A percentile compares a stretch with the other conserved stretches of the same genome.
These are phyloP conservation scores for Brachyhypopomus occidentalis DNA, from an alignment of 2,113 vertebrate species.

Conservation along the genomic window DNA sequence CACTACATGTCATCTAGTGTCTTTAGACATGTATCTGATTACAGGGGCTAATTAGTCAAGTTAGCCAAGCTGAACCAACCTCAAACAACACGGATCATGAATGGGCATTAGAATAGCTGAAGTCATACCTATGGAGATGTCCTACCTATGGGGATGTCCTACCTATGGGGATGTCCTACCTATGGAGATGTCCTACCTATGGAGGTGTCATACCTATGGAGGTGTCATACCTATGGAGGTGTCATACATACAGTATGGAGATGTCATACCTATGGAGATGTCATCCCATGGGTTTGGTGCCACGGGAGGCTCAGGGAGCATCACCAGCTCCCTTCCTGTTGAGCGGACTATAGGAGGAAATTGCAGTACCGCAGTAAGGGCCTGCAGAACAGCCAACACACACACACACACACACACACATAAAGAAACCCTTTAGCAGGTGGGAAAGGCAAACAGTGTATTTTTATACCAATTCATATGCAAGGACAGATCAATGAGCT, in stretches of 20 bases:
- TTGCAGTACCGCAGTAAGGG: slow-evolving; percentile 71
- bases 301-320: slow-evolving; percentile 72
- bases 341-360: slow-evolving; percentile 63
- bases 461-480: not conserved
- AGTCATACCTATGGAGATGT: slow-evolving; percentile 68
- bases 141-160: slow-evolving; percentile 70
- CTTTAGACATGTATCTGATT: too few relatives aligned
- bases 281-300: slow-evolving; percentile 75
- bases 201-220: slow-evolving; percentile 67
- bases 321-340: slow-evolving; percentile 64
- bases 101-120: not conserved
- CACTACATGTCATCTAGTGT: too few relatives aligned
- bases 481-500: too few relatives aligned
- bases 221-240: too few relatives aligned
- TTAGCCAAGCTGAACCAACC: too few relatives aligned
- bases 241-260: too few relatives aligned
- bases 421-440: not conserved
- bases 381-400: slow-evolving; percentile 57
- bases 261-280: too few relatives aligned
- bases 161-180: slow-evolving; percentile 74
- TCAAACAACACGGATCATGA: not conserved
- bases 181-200: slow-evolving; percentile 73
- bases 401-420: slow-evolving; percentile 12
- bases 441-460: not conserved
- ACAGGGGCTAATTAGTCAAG: too few relatives aligned